These are phyloP conservation scores for Coelinius sp. DNA, from an alignment of 2,888 invertebrate species.

Conservation along the genomic window DNA sequence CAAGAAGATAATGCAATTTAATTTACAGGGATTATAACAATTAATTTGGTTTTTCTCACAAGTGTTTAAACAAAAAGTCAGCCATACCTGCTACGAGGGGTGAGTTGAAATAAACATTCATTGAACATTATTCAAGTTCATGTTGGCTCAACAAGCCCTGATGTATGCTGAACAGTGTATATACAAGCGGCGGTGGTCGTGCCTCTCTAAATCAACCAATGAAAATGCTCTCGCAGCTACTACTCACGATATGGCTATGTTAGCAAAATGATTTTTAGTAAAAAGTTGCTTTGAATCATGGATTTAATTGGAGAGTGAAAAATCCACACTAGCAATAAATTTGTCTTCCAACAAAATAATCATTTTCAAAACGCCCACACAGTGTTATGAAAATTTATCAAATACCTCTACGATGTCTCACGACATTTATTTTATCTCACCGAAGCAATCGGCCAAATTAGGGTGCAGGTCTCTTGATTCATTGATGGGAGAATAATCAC, in stretches of 20 bases:
- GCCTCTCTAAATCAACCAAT: constrained; percentile 16
- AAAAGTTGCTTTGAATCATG: not conserved
- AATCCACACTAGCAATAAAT: not conserved
- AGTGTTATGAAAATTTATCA: constrained; percentile 10
- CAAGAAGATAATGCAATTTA: not conserved
- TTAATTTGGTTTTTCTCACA: too few species aligned
- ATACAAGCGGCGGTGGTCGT: not conserved
- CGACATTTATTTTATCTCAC: constrained; percentile 48
- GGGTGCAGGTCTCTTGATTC: not conserved
- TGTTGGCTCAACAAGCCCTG: too few species aligned
- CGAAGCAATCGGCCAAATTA: not conserved
- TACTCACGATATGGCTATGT: too few species aligned
- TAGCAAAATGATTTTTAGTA: too few species aligned
- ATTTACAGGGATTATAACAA: too few species aligned
- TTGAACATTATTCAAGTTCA: too few species aligned
- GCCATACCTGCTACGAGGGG: too few species aligned
- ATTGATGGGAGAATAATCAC: not conserved
- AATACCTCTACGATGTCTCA: constrained; percentile 41
- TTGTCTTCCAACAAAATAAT: not conserved
- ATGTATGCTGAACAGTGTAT: too few species aligned
- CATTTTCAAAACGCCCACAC: not conserved
- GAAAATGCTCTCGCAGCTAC: not conserved
- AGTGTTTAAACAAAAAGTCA: too few species aligned
- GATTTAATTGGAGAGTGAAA: not conserved
- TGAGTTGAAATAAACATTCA: too few species aligned